Base-by-base conservation (phyloP, 2,113 vertebrate genomes). In the Dasyurus viverrinus region DNA sequence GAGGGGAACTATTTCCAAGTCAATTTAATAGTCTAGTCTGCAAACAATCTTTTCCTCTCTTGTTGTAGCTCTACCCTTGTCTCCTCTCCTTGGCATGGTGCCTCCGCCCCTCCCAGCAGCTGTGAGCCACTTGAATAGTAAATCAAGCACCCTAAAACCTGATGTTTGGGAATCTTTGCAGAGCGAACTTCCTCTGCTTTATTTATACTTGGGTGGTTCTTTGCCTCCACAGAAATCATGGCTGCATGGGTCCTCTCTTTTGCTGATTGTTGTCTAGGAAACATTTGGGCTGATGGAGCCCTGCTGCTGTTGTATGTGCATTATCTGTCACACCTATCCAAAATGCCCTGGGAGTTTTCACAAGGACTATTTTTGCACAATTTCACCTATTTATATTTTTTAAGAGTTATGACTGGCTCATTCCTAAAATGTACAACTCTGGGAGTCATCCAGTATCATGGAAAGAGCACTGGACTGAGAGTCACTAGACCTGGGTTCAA, bases 101-200 rank as follows among this genome's bases (percentile, higher is more conserved):
- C 98, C 92, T 89, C 4, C 10, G 3, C 54, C 90, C 96, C 93
- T 0, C 94, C 97, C 95, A 95, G 96, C 98, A 98, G 98, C 98
- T 98, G 98, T 94, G 94, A 94, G 68, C 96, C 96, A 95, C 96
- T 97, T 98, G 98, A 98, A 98, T 98, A 98, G 98, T 98, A 97
- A 98, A 98, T 98, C 98, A 98, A 98, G 97, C 96, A 97, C 98
- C 97, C 97, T 97, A 93, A 97, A 98, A 97, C 93, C 96, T 94
- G 97, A 97, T 93, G 93, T 97, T 94, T 96, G 96, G 97, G 97
- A 97, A 97, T 97, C 97, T 97, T 98, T 96, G 97, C 97, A 98
- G 97, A 98, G 96, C 94, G 97, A 98, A 96, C 94, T 68, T 96
- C 93, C 92, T 89, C 76, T 96, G 68, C 92, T 93, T 96, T 96